Percentiles rank a stretch among this genome's conserved stretches.
phyloP scores from a whole-genome alignment of 2,888 invertebrate species.

The Chymomyza caudatula region DNA sequence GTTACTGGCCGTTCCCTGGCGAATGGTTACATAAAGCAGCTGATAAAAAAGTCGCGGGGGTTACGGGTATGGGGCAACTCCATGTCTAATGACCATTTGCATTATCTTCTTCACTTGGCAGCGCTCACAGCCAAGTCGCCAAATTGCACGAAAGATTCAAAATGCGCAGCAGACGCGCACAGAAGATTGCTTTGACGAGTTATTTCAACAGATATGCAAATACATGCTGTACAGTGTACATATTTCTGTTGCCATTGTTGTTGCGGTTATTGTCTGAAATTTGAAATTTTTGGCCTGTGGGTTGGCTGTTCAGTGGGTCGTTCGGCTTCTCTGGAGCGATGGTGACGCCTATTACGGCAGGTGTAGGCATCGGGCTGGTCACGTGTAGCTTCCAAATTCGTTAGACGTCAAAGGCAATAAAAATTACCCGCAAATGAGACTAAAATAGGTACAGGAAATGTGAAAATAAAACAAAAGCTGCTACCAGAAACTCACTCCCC shows the following conservation, averaged over 20 bases:
- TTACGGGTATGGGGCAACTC: not conserved
- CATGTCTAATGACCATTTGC: constrained; percentile 70
- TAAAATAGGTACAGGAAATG: constrained; percentile 46
- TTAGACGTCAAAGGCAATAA: not conserved
- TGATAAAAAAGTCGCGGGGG: constrained; percentile 12
- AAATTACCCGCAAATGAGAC: constrained; percentile 42
- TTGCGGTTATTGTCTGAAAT: constrained; percentile 6
- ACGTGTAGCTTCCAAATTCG: not conserved
- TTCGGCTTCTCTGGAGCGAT: not conserved
- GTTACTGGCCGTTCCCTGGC: constrained; percentile 20
- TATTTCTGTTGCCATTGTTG: constrained; percentile 27
- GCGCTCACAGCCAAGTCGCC: constrained; percentile 19
- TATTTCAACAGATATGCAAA: constrained; percentile 70
- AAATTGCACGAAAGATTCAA: constrained; percentile 57
- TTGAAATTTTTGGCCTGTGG: not conserved
- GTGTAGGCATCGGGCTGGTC: not conserved
- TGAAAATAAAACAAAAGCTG: constrained; percentile 34
- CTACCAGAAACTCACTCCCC: not conserved
- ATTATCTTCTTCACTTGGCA: constrained; percentile 51
- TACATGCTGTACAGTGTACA: constrained; percentile 39
- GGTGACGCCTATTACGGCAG: not conserved
- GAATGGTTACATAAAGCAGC: constrained; percentile 48
- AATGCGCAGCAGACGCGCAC: not conserved
- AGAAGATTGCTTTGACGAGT: constrained; percentile 49
- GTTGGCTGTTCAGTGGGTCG: not conserved